Evolutionary conservation across 2,888 invertebrate species (phyloP).

Genomic region (Megalurothrips usitatus): DNA sequence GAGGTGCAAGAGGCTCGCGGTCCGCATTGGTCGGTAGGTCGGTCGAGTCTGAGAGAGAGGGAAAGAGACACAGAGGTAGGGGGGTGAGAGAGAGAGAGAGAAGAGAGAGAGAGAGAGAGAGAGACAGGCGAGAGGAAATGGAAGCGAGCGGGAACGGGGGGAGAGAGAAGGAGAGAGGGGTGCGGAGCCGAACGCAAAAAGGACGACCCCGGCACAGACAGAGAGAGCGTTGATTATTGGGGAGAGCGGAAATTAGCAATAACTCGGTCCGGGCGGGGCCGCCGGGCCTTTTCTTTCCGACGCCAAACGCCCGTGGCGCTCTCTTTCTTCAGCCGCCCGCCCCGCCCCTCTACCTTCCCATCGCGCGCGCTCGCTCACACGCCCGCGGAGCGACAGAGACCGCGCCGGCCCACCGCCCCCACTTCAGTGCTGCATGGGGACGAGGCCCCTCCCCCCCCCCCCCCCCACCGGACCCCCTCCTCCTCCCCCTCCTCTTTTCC

Average conservation of each 20-base stretch:
- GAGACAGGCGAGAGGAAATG: not conserved
- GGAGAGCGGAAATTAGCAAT: conserved; percentile 20
- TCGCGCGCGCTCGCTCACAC: not conserved
- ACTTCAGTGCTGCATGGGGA: too few species aligned
- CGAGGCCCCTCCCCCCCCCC: too few species aligned
- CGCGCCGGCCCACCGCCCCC: too few species aligned
- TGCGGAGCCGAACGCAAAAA: not conserved
- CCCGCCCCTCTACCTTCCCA: not conserved
- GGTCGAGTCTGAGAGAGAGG: not conserved
- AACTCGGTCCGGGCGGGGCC: not conserved
- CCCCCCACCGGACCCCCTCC: too few species aligned
- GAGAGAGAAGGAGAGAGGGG: not conserved
- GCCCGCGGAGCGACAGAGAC: too few species aligned
- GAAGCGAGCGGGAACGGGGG: not conserved
- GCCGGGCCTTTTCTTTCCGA: not conserved
- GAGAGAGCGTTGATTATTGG: not conserved
- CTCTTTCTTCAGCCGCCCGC: not conserved
- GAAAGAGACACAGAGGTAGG: not conserved
- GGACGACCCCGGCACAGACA: not conserved
- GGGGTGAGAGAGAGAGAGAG: not conserved
- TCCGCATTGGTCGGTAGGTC: not conserved
- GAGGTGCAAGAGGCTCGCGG: too few species aligned
- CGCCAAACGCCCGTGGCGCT: not conserved
- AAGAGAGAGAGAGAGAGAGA: not conserved
- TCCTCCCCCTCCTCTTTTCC: too few species aligned